phyloP scores from a whole-genome alignment of 2,113 vertebrate species.

The Gopherus evgoodei region DNA sequence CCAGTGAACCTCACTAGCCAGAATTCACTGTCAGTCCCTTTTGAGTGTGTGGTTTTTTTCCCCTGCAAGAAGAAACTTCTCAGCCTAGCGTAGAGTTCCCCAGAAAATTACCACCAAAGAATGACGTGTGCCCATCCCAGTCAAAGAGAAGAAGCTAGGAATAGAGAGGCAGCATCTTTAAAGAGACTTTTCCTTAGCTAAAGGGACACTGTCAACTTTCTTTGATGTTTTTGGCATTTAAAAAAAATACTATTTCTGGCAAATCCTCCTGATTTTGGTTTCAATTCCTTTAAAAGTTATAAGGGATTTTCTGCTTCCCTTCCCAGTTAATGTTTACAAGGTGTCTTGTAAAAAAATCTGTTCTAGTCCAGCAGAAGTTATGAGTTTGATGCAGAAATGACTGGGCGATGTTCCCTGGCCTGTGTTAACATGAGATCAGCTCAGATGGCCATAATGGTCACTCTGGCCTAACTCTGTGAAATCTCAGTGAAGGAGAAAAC shows the following conservation, averaged over 20 bases:
- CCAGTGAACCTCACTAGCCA: not conserved
- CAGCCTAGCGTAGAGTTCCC: not conserved
- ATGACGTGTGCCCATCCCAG: not conserved
- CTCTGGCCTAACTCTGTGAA: not conserved
- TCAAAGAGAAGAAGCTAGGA: not conserved
- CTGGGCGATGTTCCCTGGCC: not conserved
- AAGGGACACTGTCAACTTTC: not conserved
- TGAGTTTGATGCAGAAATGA: not conserved
- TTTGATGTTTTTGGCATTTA: not conserved
- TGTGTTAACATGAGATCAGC: not conserved
- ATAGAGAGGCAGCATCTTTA: not conserved
- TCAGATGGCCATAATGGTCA: not conserved
- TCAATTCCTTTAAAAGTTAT: not conserved
- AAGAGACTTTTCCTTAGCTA: not conserved
- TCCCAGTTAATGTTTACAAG: not conserved
- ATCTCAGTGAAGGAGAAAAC: not conserved
- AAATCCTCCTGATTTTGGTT: not conserved
- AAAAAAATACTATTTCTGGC: not conserved
- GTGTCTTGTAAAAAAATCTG: not conserved
- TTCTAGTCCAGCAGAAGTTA: not conserved
- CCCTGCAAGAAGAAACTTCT: not conserved
- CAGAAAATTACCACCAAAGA: not conserved
- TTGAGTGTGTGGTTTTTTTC: not conserved
- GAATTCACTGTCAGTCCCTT: not conserved
- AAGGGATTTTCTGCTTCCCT: not conserved